Evolutionary conservation across 1,140 invertebrate species (phyloP), one percentile per base, ranked within the genome.

Genomic region (Anadara kagoshimensis): DNA sequence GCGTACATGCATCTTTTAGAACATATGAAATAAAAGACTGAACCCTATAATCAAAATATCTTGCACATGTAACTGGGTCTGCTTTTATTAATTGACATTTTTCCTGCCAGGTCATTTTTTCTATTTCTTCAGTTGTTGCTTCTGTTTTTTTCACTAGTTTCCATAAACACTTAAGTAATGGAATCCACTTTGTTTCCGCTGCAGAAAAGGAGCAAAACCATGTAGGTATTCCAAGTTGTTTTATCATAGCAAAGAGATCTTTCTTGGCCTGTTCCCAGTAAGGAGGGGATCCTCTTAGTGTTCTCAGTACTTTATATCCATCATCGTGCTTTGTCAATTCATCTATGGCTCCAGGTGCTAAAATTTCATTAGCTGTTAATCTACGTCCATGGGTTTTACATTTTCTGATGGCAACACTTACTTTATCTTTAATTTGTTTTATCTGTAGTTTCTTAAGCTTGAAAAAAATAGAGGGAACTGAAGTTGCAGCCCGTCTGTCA

Each of bases 171-270:
- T 61, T 44, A 8, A 79, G 44, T 54, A 79, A 54, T 53, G 22
- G 71, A 47, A 14, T 64, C n/a, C 26, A 69, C n/a, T n/a, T n/a
- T 2, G 64, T 53, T 43, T 76, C 75, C 20, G 75, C 75, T 12
- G 64, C 57, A 5, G 75, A 54, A n/a, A n/a, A n/a, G n/a, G n/a
- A n/a, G n/a, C n/a, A n/a, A n/a, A n/a, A n/a, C n/a, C n/a, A n/a
- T n/a, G 75, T 78, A 57, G 75, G 69, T 54, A 66, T 57, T 10
- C 78, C 78, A 18, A 80, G 26, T 57, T 78, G 75, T 45, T 69
- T 24, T n/a, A 80, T 78, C 68, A 80, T 70, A 41, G 78, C 75
- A 71, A 76, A 78, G 1, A 80, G 20, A 12, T 70, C 62, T 41
- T 65, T 71, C 51, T 69, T 59, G 3, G 20, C 24, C 63, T 64